Base-by-base conservation (phyloP, 1,140 invertebrate species). In the Temnothorax longispinosus region DNA sequence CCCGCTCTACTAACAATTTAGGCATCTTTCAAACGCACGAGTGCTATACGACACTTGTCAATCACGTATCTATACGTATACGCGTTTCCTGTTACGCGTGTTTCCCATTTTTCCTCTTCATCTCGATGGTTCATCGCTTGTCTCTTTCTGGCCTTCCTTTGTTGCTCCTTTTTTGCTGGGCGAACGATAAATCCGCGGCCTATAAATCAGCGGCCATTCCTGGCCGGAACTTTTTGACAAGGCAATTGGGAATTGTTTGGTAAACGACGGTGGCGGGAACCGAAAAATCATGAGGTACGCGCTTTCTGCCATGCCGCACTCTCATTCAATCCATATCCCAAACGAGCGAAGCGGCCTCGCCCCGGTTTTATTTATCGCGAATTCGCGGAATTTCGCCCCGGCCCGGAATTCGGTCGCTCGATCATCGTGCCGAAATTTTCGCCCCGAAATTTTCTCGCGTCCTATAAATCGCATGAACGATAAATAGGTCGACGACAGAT, bases 171-270 rank as follows among this genome's bases (percentile, higher is more conserved):
- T 91, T 88, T 76, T 62, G 60, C 62, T 85, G 65, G 69, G 54
- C 75, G 90, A n/a, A 80, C 80, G 85, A 91, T 89, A 91, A 91
- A 91, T 91, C 86, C 86, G 77, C 85, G 90, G 65, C 87, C 84
- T 85, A 92, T 92, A 92, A 93, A 93, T 93, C 92, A 93, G 90
- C 86, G 81, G 88, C 91, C 89, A 93, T 92, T 92, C 92, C 91
- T 92, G 91, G 86, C 92, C 86, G 91, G 91, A 93, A 91, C 92
- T 92, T 93, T 93, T 92, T 93, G 92, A 93, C 92, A 93, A 91
- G 92, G 92, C 92, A 93, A 93, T 93, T 93, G 92, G 92, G 92
- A 93, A 93, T 93, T 93, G 92, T 93, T 93, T 92, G 92, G 92
- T 93, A 92, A 93, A 92, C 92, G 90, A 89, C 88, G 88, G 64